Conservation (phyloP, 2,797 vertebrate species). For the Columba guinea region DNA sequence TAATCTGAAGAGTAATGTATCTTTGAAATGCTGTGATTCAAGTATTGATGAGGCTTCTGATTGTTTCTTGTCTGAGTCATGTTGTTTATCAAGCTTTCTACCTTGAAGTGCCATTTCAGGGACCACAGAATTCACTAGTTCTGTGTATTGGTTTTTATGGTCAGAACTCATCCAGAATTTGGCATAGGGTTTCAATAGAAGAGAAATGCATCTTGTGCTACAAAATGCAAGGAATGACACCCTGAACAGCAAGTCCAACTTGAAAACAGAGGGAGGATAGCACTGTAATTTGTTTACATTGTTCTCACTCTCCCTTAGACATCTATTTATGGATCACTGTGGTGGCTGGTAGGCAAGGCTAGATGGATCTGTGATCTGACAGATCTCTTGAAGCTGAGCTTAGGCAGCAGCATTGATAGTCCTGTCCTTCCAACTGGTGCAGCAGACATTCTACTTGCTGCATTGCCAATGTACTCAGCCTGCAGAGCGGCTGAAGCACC, state of each 20-base stretch:
- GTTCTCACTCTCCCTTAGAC: background rate
- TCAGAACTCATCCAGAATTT: rapidly evolving
- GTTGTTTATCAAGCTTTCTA: background rate
- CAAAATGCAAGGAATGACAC: background rate
- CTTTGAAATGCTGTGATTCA: background rate
- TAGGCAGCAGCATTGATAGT: background rate
- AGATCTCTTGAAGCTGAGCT: background rate
- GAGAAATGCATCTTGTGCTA: background rate
- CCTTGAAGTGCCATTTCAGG: background rate
- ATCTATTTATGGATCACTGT: background rate
- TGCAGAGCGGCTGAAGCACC: background rate
- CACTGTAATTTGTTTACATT: background rate
- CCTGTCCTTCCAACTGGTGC: background rate
- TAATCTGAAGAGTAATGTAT: background rate
- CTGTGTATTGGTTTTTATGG: background rate
- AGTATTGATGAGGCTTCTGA: background rate
- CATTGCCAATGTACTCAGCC: background rate
- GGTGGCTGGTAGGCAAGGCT: background rate
- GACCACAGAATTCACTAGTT: background rate
- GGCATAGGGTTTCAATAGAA: background rate
- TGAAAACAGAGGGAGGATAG: background rate
- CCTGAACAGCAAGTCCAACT: background rate
- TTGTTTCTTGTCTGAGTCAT: background rate
- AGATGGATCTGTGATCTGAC: background rate
- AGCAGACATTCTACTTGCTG: background rate